Base-by-base conservation (phyloP, 1,140 invertebrate genomes). In the Zaprionus davidi region DNA sequence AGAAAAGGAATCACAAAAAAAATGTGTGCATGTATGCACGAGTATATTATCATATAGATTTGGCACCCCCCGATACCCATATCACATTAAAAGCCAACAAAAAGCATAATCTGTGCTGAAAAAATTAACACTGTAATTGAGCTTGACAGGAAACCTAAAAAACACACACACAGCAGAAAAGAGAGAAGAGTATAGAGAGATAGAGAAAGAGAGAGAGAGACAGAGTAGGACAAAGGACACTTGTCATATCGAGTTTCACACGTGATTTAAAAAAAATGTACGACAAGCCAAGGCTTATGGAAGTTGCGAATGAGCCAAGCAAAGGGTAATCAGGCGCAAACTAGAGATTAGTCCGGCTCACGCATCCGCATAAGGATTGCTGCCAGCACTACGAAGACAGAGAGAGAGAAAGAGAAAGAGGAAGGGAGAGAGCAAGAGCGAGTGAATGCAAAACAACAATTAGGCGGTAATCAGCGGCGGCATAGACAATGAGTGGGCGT, bases 71-170 rank as follows among this genome's bases (percentile, higher is more conserved):
- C 46, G 36, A 41, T 63, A 70, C 55, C 3, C 13, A 73, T 24
- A 60, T n/a, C 44, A 67, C 51, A 38, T 36, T 41, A 65, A 71
- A 77, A 41, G 46, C 46, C 46, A 51, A 24, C 46, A 24, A 51
- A 51, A 24, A 51, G 11, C 20, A 51, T 51, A 51, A 51, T 51
- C 34, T 46, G 28, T n/a, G 24, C 17, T 44, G 20, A 82, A 86
- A 90, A 90, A 88, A 81, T 73, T 58, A 80, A 67, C 81, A 79
- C 77, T 91, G 91, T 90, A 92, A 92, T 92, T 91, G 91, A 92
- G 87, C 87, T 90, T 51, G 73, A 79, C 81, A 91, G 91, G 91
- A 92, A 92, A 90, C 91, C 91, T 78, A 91, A 92, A 92, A 92
- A 92, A 92, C 70, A 71, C 62, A 62, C 57, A 34, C 57, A 34